Evolutionary conservation across 2,113 vertebrate species (phyloP), one percentile per base, ranked within the genome.

Genomic region (Gila orcuttii): DNA sequence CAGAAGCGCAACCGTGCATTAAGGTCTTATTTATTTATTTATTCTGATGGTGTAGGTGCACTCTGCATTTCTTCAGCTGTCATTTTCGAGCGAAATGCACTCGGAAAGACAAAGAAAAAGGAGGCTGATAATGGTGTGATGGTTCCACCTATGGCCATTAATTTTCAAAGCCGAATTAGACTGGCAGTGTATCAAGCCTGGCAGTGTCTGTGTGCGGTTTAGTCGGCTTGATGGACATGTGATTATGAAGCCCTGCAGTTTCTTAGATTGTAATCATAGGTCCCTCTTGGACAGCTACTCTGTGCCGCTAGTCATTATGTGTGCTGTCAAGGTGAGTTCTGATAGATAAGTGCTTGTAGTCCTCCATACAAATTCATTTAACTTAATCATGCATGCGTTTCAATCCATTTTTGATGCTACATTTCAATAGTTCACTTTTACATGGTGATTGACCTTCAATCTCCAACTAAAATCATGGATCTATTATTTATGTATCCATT

Each of bases 201-300:
- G 45, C 66, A 25, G 68, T 85, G 45, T 50, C 62, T 71, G 87
- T 80, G 21, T 23, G 69, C 12, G 1, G 28, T 25, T 55, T 52
- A 47, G 74, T 83, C 39, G 12, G 11, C 45, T 86, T 89, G 90
- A 91, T 85, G 86, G 87, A 75, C 87, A 86, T 86, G 88, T 89
- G 87, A 91, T 91, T 89, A 89, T 75, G 76, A 86, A 83, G 84
- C 69, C 87, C 42, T 42, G 62, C 78, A 17, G 81, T 86, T 86
- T 73, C 76, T 86, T 82, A 85, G 88, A 90, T 88, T 79, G 89
- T 85, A 91, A 88, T 91, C 90, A 86, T 84, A 69, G 89, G 87
- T 83, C 88, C 84, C 86, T 81, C 77, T 55, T 74, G 82, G 86
- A 39, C 25, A 74, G 80, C 87, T 76, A 47, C 52, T 31, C 66